Conservation (phyloP, 2,888 invertebrate genomes). For the Volucella zonaria region DNA sequence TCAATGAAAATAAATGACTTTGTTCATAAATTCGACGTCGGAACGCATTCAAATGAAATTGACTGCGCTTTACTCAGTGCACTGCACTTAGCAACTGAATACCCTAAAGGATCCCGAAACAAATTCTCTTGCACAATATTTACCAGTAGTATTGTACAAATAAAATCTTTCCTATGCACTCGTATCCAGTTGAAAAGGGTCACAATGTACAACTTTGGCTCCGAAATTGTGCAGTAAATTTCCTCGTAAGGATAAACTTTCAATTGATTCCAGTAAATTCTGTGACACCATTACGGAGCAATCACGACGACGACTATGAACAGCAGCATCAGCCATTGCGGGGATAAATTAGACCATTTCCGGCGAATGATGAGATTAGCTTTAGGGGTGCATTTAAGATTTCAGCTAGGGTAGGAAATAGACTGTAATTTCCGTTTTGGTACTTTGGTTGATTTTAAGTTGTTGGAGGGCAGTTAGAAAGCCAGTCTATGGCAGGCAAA, state of each 20-base stretch:
- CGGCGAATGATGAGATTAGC: conserved; percentile 4
- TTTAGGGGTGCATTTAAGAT: no score
- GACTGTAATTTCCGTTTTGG: conserved; percentile 55
- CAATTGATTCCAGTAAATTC: conserved; percentile 8
- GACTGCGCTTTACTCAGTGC: not conserved
- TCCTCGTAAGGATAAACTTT: conserved; percentile 35
- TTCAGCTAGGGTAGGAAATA: conserved; percentile 5
- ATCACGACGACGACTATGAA: conserved; percentile 24
- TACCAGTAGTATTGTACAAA: conserved; percentile 16
- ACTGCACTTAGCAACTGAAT: not conserved
- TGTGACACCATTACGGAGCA: conserved; percentile 30
- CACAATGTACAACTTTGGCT: conserved; percentile 6
- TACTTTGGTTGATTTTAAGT: conserved; percentile 18
- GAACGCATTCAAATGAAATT: conserved; percentile 17
- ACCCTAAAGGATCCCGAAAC: not conserved
- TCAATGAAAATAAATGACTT: conserved; percentile 2
- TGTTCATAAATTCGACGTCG: not conserved
- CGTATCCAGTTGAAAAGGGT: conserved; percentile 8
- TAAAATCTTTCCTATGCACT: conserved; percentile 13
- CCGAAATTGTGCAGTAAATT: conserved; percentile 36
- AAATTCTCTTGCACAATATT: not conserved
- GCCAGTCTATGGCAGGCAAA: conserved; percentile 10
- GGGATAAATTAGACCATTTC: conserved; percentile 57
- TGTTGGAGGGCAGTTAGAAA: conserved; percentile 2
- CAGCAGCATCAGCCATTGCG: conserved; percentile 27